phyloP scores from a whole-genome alignment of 2,888 invertebrate genomes.

The Eurytoma adleriae region DNA sequence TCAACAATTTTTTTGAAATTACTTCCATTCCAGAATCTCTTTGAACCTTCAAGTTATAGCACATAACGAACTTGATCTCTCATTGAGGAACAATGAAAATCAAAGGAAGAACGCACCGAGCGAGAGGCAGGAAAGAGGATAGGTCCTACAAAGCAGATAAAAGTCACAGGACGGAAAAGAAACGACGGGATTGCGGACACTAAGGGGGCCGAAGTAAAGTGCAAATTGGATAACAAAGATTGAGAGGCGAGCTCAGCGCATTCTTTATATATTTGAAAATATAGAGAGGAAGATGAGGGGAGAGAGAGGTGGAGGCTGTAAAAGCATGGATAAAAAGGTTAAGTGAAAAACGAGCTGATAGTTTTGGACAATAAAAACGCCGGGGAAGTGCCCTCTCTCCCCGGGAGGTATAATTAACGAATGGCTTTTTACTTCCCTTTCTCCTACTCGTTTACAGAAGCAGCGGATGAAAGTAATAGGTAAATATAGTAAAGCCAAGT shows the following conservation, averaged over 20 bases:
- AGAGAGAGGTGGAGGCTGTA: neutral
- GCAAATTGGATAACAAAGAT: constrained; percentile 42
- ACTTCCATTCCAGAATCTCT: too few species aligned
- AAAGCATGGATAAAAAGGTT: constrained; percentile 18
- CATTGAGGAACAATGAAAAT: constrained; percentile 3
- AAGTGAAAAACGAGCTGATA: constrained; percentile 33
- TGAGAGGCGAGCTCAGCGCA: constrained; percentile 8
- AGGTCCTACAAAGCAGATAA: constrained; percentile 25
- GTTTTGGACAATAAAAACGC: constrained; percentile 17
- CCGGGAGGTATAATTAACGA: constrained; percentile 7
- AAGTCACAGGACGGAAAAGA: constrained; percentile 31
- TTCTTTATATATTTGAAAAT: neutral
- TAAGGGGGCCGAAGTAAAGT: constrained; percentile 25
- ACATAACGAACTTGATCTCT: neutral
- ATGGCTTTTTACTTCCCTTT: constrained; percentile 4
- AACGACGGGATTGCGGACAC: constrained; percentile 27
- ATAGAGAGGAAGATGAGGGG: neutral
- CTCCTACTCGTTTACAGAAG: neutral
- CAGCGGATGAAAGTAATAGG: neutral
- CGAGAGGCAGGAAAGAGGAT: neutral
- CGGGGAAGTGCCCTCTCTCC: neutral
- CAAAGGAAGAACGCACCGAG: neutral
- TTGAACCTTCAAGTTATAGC: too few species aligned
- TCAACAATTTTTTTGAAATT: too few species aligned
- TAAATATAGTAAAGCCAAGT: neutral